Base-by-base conservation (phyloP, 2,888 invertebrate genomes). In the Ramazzottius varieornatus region DNA sequence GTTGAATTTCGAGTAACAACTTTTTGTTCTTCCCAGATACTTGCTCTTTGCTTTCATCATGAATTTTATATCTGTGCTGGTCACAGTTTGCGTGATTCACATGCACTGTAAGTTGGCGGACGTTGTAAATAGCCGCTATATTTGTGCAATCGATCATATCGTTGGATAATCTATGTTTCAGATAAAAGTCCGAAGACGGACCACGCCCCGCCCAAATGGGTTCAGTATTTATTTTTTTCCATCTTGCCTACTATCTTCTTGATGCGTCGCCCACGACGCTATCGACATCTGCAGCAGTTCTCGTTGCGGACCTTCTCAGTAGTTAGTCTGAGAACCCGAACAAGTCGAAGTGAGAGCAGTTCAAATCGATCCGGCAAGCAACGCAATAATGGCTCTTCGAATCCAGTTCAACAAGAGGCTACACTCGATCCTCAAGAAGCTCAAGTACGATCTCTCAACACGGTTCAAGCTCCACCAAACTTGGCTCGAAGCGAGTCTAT, bases 21-120 rank as follows among this genome's bases (percentile, higher is more conserved):
- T 8, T 40, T 40, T 40, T 40, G 40, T 40, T 40, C 8, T 20
- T 40, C 40, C 78, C 63, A 79, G 78, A 71, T 80, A 79, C 71
- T 71, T 80, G 29, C 72, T 80, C 16, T 78, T 79, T 71, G 79
- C 79, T 2, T 79, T 79, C 70, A 75, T 78, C 65, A 77, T 80
- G 77, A 80, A 80, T 71, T 78, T 80, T 67, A 74, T 79, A 65
- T 78, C 79, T 46, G 79, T 80, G 66, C 72, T 79, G 67, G 72
- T 78, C 63, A 80, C 77, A 68, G 79, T 80, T 13, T 73, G 79
- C 67, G 77, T 79, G 67, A 78, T 79, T 68, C 80, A 80, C 70
- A 74, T 77, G 67, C 78, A 80, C 69, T 80, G 77, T n/a, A n/a
- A 70, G 72, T 79, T 29, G 77, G 72, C 72, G 68, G 78, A 71